Evolutionary conservation across 2,888 invertebrate genomes (phyloP), one percentile per base, ranked within the genome.

Genomic region (Andrena bicolor): DNA sequence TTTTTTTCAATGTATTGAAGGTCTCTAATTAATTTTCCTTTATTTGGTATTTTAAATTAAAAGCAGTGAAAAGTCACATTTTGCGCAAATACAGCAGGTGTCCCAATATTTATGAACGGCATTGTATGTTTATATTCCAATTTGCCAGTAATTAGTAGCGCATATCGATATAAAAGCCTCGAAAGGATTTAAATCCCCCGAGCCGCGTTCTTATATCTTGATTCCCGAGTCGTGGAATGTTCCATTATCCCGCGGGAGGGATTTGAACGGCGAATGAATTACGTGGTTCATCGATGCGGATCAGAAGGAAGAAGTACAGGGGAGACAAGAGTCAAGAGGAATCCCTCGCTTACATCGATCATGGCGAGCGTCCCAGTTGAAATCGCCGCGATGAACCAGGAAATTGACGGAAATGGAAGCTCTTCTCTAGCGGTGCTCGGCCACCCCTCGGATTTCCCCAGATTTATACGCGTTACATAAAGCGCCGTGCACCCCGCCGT

Each of bases 331-430:
- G 77, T 51, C 41, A 61, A 76, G 69, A 32, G 72, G 48, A 56
- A 72, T 76, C 58, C 49, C 23, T 66, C 32, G 68, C 35, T 64
- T 58, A 49, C 74, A 85, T 86, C 83, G 81, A 87, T 85, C 79
- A 76, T 76, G 48, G 65, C 32, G 51, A 51, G 28, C 32, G 60
- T n/a, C 16, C 32, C 30, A 26, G 49, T 1, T 64, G 74, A 86
- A 88, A 89, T 88, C 74, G 85, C 74, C 61, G 77, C 65, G 88
- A 89, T 86, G 88, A 87, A 86, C 86, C 85, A 86, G 83, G 87
- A 90, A 91, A 91, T 91, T 88, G 90, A 79, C 91, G 91, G 91
- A 91, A 91, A 91, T 91, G 88, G 90, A 86, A 82, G 83, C 88
- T 88, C 86, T 88, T 87, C 88, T 73, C 86, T 76, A 71, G 23